These are phyloP conservation scores for Macrophya annulata DNA, from an alignment of 2,888 invertebrate genomes.

Conservation along the genomic window DNA sequence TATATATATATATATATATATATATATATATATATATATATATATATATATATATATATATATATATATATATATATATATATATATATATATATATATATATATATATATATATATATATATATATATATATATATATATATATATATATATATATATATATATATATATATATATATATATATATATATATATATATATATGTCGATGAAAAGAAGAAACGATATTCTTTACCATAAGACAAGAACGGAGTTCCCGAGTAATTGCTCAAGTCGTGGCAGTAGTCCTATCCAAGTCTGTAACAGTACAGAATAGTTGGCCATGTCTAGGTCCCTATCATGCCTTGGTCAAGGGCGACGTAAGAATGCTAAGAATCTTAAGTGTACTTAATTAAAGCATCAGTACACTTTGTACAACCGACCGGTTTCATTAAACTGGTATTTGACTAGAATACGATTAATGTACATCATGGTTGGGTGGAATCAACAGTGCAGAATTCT, in stretches of 20 bases:
- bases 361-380: slow-evolving; percentile 64
- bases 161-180: too few species aligned
- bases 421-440: slow-evolving; percentile 64
- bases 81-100: too few species aligned
- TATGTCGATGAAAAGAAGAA: neutral
- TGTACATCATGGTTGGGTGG: neutral
- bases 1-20: too few species aligned
- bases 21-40: too few species aligned
- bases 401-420: slow-evolving; percentile 63
- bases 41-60: too few species aligned
- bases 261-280: slow-evolving; percentile 48
- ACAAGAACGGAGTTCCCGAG: slow-evolving; percentile 46
- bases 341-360: slow-evolving; percentile 6
- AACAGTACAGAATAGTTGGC: slow-evolving; percentile 3
- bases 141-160: too few species aligned
- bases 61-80: too few species aligned
- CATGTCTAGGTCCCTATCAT: neutral
- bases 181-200: too few species aligned
- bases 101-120: too few species aligned
- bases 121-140: too few species aligned
- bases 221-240: neutral
- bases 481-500: neutral
- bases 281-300: slow-evolving; percentile 5
- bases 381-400: slow-evolving; percentile 71
- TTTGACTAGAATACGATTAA: slow-evolving; percentile 49